Conservation (phyloP, 2,113 vertebrate genomes). For the Albula glossodonta region DNA sequence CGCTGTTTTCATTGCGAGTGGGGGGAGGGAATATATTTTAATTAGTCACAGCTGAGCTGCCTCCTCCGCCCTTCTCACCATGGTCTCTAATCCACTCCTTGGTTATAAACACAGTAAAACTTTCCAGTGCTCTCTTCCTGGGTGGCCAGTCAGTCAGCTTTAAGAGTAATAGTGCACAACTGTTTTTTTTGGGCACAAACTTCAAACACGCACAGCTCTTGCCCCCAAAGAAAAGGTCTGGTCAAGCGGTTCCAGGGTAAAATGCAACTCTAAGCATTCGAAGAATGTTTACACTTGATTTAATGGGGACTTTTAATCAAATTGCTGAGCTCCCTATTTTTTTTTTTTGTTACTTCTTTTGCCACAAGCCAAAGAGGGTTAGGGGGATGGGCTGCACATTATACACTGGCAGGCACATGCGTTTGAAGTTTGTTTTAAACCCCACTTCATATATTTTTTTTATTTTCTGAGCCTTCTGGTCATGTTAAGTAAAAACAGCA, state of each 20-base stretch:
- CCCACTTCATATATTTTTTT: constrained; percentile 26
- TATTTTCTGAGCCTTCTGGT: constrained; percentile 37
- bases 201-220: constrained; percentile 34
- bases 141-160: constrained; percentile 61
- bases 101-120: constrained; percentile 71
- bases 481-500: constrained; percentile 39
- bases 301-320: constrained; percentile 47
- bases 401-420: constrained; percentile 30
- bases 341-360: background rate
- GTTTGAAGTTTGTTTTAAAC: constrained; percentile 44
- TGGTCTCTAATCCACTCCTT: constrained; percentile 71
- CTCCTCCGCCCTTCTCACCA: constrained; percentile 35
- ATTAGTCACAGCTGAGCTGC: constrained; percentile 73
- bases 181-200: constrained; percentile 40
- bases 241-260: constrained; percentile 22
- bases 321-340: background rate
- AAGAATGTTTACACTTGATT: constrained; percentile 41
- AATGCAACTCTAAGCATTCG: constrained; percentile 27
- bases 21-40: constrained; percentile 58
- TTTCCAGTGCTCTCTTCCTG: constrained; percentile 68
- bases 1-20: constrained; percentile 30
- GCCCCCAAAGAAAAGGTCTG: constrained; percentile 39
- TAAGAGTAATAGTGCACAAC: constrained; percentile 30
- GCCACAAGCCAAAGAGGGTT: constrained; percentile 32
- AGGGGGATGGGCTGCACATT: constrained; percentile 15